phyloP scores from a whole-genome alignment of 1,140 invertebrate species.

The Caenorhabditis inopinata region DNA sequence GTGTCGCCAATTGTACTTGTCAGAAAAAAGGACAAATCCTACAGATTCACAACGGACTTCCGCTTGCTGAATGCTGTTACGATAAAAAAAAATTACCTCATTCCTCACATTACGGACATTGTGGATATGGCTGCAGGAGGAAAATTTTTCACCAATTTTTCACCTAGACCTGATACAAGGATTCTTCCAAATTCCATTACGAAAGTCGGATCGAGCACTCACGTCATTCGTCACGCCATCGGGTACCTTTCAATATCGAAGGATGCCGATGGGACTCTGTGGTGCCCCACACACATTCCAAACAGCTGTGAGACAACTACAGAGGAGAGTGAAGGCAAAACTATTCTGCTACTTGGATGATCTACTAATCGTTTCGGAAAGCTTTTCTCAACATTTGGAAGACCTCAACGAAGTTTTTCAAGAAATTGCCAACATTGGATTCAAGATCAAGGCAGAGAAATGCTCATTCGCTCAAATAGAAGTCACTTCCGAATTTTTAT shows the following conservation, averaged over 20 bases:
- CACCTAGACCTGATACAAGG: background rate
- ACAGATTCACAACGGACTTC: constrained; percentile 46
- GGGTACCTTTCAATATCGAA: background rate
- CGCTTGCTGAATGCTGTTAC: constrained; percentile 3
- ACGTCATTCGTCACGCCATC: background rate
- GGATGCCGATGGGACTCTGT: constrained; percentile 38
- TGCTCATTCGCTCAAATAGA: too few relatives aligned
- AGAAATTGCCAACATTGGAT: background rate
- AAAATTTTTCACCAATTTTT: background rate
- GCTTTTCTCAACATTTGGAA: constrained; percentile 34
- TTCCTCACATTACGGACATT: background rate
- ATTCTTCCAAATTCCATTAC: constrained; percentile 22
- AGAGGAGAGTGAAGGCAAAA: background rate
- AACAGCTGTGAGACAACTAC: background rate
- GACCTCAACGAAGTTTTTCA: constrained; percentile 4
- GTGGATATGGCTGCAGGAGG: background rate
- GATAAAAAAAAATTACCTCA: background rate
- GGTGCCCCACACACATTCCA: constrained; percentile 9
- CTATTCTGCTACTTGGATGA: constrained; percentile 37
- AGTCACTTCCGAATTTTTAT: too few relatives aligned
- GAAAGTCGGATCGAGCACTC: background rate
- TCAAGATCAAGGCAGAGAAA: constrained; percentile 13
- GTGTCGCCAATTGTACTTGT: constrained; percentile 41
- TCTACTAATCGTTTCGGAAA: constrained; percentile 38
- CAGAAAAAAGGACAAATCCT: constrained; percentile 36